These are phyloP conservation scores for Lasioglossum lativentre DNA, from an alignment of 2,888 invertebrate species.

Conservation along the genomic window DNA sequence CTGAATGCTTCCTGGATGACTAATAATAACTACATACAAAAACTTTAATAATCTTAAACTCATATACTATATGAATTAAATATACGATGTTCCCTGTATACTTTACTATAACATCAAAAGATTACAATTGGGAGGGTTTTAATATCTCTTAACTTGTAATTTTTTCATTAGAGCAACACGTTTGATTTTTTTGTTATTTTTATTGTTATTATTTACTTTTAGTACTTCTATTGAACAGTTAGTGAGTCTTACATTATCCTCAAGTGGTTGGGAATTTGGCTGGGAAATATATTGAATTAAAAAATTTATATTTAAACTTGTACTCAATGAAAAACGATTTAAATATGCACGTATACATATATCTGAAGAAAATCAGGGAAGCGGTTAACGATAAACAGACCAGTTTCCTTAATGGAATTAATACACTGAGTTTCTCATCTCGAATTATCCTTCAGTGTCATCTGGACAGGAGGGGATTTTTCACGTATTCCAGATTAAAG, in stretches of 20 bases:
- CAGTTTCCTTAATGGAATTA: slow-evolving; percentile 35
- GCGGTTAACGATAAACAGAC: slow-evolving; percentile 22
- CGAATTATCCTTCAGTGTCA: slow-evolving; percentile 36
- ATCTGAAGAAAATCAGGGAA: slow-evolving; percentile 48
- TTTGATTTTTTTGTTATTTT: slow-evolving; percentile 1
- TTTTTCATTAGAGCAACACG: slow-evolving; percentile 23
- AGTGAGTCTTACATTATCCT: not conserved
- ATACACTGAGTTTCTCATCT: slow-evolving; percentile 33
- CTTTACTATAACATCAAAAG: not conserved
- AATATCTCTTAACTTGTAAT: not conserved
- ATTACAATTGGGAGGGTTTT: not conserved
- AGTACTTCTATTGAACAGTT: not conserved
- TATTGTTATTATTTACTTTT: slow-evolving; percentile 20
- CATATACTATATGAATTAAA: slow-evolving; percentile 5
- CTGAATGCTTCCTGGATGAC: not conserved
- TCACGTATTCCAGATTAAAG: slow-evolving; percentile 59
- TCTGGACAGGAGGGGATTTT: slow-evolving; percentile 41
- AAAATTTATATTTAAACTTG: slow-evolving; percentile 16
- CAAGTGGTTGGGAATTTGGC: slow-evolving; percentile 3
- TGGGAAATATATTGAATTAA: slow-evolving; percentile 13
- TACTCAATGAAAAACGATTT: slow-evolving; percentile 16
- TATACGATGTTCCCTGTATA: slow-evolving; percentile 7
- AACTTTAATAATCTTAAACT: not conserved
- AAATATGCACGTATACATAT: slow-evolving; percentile 12
- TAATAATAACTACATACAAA: slow-evolving; percentile 5